Evolutionary conservation across 2,888 invertebrate species (phyloP).

Genomic region (Pyralis farinalis): DNA sequence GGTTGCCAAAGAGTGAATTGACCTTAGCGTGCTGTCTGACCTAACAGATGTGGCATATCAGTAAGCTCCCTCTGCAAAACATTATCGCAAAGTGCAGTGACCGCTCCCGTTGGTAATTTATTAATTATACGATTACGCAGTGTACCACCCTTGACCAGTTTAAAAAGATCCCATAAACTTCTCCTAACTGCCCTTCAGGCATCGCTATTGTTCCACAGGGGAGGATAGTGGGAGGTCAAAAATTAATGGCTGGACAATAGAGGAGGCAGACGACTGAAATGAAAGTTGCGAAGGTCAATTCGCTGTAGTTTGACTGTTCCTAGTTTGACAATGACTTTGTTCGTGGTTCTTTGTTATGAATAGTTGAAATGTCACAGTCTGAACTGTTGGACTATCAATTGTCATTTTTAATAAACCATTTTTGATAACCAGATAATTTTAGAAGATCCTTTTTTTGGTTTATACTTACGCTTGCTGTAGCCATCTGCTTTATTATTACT

Average conservation of each 20-base stretch:
- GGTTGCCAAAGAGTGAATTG: conserved; percentile 49
- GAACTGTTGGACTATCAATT: no score
- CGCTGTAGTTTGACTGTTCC: conserved; percentile 30
- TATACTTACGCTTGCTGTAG: no score
- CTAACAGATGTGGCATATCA: conserved; percentile 71
- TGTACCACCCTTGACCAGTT: conserved; percentile 47
- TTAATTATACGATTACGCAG: conserved; percentile 69
- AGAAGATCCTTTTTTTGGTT: no score
- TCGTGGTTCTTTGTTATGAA: not conserved
- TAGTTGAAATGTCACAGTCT: no score
- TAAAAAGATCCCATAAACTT: conserved; percentile 41
- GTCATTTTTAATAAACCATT: no score
- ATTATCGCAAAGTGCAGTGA: conserved; percentile 70
- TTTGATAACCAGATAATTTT: no score
- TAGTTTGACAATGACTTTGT: conserved; percentile 23
- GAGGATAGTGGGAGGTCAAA: conserved; percentile 33
- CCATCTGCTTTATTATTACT: no score
- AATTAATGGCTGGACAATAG: conserved; percentile 39
- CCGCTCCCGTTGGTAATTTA: conserved; percentile 71
- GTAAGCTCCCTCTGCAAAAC: conserved; percentile 60
- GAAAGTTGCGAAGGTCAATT: conserved; percentile 62
- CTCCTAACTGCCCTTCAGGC: conserved; percentile 22
- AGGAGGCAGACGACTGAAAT: conserved; percentile 50
- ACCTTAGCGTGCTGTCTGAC: conserved; percentile 60
- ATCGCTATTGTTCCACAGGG: conserved; percentile 22